Evolutionary conservation across 2,888 invertebrate species (phyloP).

Genomic region (Clistopyga incitator): DNA sequence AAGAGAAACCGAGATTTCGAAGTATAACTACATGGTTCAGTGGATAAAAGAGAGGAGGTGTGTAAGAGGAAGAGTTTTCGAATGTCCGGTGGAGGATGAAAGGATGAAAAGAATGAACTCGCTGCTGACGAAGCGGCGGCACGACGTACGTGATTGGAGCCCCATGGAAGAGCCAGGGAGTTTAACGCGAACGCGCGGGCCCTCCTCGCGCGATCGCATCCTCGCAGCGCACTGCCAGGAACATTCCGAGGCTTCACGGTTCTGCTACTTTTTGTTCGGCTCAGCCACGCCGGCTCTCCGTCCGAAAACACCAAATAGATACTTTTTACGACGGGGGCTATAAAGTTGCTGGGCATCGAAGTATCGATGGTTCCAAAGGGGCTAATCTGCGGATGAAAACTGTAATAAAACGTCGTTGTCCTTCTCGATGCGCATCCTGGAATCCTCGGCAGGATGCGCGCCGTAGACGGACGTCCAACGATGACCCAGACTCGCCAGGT

Average conservation of each 20-base stretch:
- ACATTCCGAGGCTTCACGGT: constrained; percentile 73
- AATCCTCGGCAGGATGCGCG: constrained; percentile 60
- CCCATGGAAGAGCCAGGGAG: constrained; percentile 44
- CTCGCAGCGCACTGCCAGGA: constrained; percentile 64
- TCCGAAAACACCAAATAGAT: constrained; percentile 81
- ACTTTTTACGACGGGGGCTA: constrained; percentile 80
- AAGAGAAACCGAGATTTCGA: constrained; percentile 28
- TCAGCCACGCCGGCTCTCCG: constrained; percentile 69
- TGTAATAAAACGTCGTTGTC: constrained; percentile 79
- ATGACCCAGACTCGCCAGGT: constrained; percentile 23
- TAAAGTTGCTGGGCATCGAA: constrained; percentile 78
- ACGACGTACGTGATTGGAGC: constrained; percentile 63
- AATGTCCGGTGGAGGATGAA: constrained; percentile 37
- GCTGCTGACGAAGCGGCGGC: constrained; percentile 53
- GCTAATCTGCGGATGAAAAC: constrained; percentile 82
- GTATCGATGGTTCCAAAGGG: constrained; percentile 82
- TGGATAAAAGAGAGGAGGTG: constrained; percentile 1
- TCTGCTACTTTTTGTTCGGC: constrained; percentile 76
- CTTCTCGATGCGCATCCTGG: constrained; percentile 47
- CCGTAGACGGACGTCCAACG: constrained; percentile 16
- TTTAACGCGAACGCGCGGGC: constrained; percentile 35
- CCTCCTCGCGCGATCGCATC: constrained; percentile 22
- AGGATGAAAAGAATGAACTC: constrained; percentile 62
- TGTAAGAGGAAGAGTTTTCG: constrained; percentile 52
- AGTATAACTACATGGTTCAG: constrained; percentile 24